These are phyloP conservation scores for Mythimna albipuncta DNA, from an alignment of 2,888 invertebrate genomes.

Conservation along the genomic window DNA sequence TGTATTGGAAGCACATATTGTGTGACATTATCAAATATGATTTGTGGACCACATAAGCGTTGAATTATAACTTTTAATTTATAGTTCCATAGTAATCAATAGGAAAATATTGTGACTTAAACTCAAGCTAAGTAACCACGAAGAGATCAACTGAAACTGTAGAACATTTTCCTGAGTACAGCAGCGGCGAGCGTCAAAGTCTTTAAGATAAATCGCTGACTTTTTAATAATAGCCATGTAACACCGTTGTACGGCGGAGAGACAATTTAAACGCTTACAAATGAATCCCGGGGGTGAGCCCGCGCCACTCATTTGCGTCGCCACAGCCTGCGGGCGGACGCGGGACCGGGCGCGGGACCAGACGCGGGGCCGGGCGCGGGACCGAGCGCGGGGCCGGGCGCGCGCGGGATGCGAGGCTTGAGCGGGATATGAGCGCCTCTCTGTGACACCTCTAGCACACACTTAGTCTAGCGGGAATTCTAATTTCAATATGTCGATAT, in stretches of 20 bases:
- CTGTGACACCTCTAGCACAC: slow-evolving; percentile 37
- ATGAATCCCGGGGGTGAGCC: slow-evolving; percentile 51
- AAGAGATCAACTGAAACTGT: slow-evolving; percentile 17
- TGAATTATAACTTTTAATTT: neutral
- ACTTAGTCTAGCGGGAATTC: slow-evolving; percentile 38
- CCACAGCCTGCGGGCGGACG: slow-evolving; percentile 15
- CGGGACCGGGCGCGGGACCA: too few species aligned
- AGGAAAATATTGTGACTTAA: neutral
- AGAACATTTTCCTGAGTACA: neutral
- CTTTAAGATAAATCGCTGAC: slow-evolving; percentile 36
- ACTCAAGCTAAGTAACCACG: neutral
- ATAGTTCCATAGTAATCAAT: neutral
- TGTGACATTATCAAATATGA: neutral
- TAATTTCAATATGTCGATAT: slow-evolving; percentile 42
- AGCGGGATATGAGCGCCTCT: slow-evolving; percentile 26
- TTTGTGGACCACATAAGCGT: neutral
- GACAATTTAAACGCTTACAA: slow-evolving; percentile 63
- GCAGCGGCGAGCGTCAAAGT: slow-evolving; percentile 17
- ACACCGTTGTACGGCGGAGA: slow-evolving; percentile 44
- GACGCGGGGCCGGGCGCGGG: neutral
- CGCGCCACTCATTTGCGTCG: slow-evolving; percentile 54
- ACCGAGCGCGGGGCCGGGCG: neutral
- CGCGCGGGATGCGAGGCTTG: slow-evolving; percentile 13
- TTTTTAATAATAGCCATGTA: slow-evolving; percentile 56
- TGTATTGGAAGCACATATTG: neutral